phyloP scores from a whole-genome alignment of 2,113 vertebrate species.

The Cavia porcellus region DNA sequence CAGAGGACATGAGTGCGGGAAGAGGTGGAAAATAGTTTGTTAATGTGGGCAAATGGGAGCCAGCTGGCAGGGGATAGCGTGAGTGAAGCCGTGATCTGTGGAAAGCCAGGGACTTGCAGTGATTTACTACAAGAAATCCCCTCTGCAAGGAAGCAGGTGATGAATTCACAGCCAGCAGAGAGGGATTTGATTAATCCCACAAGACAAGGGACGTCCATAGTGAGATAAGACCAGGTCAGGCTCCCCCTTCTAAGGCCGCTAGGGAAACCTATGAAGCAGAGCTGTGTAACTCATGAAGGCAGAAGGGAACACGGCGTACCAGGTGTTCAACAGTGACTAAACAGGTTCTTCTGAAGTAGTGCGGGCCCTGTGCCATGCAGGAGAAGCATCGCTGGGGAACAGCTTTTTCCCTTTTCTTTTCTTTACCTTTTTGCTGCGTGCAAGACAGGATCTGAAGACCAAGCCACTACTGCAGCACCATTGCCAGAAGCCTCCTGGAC shows the following conservation, averaged over 20 bases:
- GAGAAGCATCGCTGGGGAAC: not conserved
- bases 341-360: not conserved
- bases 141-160: not conserved
- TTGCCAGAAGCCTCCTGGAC: not conserved
- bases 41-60: not conserved
- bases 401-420: not conserved
- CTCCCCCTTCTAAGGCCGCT: not conserved
- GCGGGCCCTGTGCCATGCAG: not conserved
- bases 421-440: not conserved
- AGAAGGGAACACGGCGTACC: not conserved
- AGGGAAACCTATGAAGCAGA: not conserved
- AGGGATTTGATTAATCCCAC: not conserved
- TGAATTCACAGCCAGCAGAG: not conserved
- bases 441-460: not conserved
- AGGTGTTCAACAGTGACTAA: not conserved
- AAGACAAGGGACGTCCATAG: not conserved
- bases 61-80: not conserved
- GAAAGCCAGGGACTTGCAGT: not conserved
- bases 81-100: not conserved
- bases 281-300: not conserved
- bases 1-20: not conserved
- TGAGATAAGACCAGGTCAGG: not conserved
- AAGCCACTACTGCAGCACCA: not conserved
- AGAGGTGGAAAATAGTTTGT: not conserved
- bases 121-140: not conserved